Evolutionary conservation across 1,140 invertebrate species (phyloP).

Genomic region (Ylistrum balloti): DNA sequence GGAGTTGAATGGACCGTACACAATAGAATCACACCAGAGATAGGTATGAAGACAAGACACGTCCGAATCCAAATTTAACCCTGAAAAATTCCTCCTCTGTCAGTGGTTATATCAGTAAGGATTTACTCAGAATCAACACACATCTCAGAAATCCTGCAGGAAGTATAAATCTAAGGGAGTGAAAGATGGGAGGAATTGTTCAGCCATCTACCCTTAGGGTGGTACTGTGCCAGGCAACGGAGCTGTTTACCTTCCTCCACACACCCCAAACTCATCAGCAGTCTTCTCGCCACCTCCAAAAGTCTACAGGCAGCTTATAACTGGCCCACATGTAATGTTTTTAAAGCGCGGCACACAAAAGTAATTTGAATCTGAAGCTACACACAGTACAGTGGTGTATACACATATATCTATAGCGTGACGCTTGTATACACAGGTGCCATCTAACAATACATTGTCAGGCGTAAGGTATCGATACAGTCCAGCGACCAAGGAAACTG

Average conservation of each 20-base stretch:
- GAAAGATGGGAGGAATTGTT: background rate
- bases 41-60: background rate
- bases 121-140: background rate
- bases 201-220: background rate
- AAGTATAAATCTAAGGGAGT: background rate
- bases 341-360: slow-evolving; percentile 31
- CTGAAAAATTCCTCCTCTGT: background rate
- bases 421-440: slow-evolving; percentile 15
- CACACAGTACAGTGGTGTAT: slow-evolving; percentile 9
- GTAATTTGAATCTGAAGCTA: slow-evolving; percentile 26
- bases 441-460: slow-evolving; percentile 4
- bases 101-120: background rate
- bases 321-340: slow-evolving; percentile 38
- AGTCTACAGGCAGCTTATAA: background rate
- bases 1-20: background rate
- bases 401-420: slow-evolving; percentile 27
- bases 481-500: background rate
- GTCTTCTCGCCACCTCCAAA: background rate
- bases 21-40: background rate
- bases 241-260: background rate
- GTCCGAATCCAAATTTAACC: background rate
- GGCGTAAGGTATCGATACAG: background rate
- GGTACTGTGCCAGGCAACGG: too few species aligned
- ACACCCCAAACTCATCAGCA: background rate
- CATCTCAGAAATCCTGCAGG: background rate